Conservation (phyloP, 2,888 invertebrate genomes). For the Agapostemon virescens region DNA sequence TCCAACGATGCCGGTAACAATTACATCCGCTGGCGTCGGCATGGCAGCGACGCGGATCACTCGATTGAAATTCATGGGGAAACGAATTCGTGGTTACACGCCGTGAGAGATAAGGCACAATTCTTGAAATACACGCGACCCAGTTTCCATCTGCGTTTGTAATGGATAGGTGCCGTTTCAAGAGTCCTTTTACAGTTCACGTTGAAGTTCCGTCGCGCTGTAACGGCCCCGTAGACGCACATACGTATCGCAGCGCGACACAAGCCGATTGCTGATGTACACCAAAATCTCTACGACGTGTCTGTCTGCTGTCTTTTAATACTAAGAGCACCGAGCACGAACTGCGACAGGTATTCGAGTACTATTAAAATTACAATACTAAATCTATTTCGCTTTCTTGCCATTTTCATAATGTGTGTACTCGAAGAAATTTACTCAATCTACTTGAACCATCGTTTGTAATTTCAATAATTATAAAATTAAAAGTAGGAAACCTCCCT, state of each 20-base stretch:
- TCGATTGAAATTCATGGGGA: conserved; percentile 69
- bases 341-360: no score
- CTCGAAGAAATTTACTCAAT: no score
- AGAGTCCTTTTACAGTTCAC: conserved; percentile 60
- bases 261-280: conserved; percentile 31
- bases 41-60: conserved; percentile 33
- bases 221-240: conserved; percentile 32
- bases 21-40: conserved; percentile 50
- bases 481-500: no score
- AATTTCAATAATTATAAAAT: no score
- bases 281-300: conserved; percentile 11
- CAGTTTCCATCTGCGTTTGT: conserved; percentile 50
- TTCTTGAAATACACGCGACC: conserved; percentile 67
- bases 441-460: no score
- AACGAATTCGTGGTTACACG: conserved; percentile 67
- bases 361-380: no score
- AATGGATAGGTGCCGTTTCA: conserved; percentile 42
- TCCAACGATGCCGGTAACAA: conserved; percentile 42
- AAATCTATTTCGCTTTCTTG: no score
- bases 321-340: no score
- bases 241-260: conserved; percentile 16
- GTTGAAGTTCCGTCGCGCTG: conserved; percentile 35
- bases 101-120: conserved; percentile 68
- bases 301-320: conserved; percentile 15
- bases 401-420: no score